phyloP scores from a whole-genome alignment of 2,797 vertebrate species.

The Coilia nasus region DNA sequence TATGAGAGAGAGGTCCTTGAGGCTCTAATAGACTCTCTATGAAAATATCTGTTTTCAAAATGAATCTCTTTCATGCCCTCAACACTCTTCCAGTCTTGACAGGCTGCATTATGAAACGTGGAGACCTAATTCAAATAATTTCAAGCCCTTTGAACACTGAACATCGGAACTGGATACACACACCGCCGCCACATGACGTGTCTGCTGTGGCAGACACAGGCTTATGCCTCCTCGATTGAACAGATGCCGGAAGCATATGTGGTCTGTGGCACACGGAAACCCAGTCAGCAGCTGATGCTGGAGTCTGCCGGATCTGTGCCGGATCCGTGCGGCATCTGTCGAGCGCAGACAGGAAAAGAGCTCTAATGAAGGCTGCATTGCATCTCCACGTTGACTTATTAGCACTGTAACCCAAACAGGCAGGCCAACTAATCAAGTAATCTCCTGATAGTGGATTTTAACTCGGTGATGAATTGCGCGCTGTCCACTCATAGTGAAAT shows the following conservation, averaged over 20 bases:
- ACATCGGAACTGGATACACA: background rate
- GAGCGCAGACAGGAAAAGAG: background rate
- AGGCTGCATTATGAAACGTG: background rate
- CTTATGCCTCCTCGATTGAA: background rate
- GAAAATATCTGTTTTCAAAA: background rate
- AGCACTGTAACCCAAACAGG: conserved; percentile 73
- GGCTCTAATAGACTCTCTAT: background rate
- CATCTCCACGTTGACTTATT: conserved; percentile 67
- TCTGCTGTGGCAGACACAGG: background rate
- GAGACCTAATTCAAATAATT: background rate
- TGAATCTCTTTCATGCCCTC: background rate
- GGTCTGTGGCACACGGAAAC: background rate
- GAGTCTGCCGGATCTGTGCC: conserved; percentile 54
- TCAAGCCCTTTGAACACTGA: background rate
- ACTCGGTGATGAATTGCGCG: conserved; percentile 70
- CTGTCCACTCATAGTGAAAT: conserved; percentile 58
- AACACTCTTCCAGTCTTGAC: background rate
- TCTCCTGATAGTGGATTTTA: conserved; percentile 74
- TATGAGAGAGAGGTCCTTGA: background rate
- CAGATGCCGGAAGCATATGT: conserved; percentile 10
- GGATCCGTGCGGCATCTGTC: too few species aligned
- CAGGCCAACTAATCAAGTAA: conserved; percentile 75
- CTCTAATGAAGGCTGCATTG: background rate
- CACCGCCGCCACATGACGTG: background rate
- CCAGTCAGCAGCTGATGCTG: conserved; percentile 34